Percentiles rank a stretch among this genome's conserved stretches.
Conservation (phyloP, 1,140 invertebrate species). For the Drepana arcuata region DNA sequence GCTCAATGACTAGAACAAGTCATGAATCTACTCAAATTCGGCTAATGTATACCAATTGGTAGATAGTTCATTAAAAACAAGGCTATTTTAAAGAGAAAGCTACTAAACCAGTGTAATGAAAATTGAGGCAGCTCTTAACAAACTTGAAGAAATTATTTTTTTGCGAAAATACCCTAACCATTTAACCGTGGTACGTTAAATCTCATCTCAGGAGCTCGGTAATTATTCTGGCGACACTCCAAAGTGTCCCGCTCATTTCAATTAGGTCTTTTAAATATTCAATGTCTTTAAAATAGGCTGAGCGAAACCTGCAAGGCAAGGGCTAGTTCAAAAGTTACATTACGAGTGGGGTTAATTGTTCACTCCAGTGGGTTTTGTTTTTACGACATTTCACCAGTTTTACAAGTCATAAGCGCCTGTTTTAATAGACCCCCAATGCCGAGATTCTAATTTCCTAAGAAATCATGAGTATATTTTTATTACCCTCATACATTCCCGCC, state of each 20-base stretch:
- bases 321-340: slow-evolving; percentile 53
- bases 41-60: no score
- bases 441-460: no score
- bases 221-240: slow-evolving; percentile 68
- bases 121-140: no score
- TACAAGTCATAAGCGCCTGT: slow-evolving; percentile 24
- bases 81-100: no score
- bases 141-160: slow-evolving; percentile 5
- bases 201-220: slow-evolving; percentile 65
- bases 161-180: slow-evolving; percentile 43
- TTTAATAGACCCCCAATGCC: no score
- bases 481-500: no score
- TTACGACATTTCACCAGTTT: slow-evolving; percentile 30
- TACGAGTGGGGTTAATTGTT: slow-evolving; percentile 59
- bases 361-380: slow-evolving; percentile 43
- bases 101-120: no score
- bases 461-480: no score
- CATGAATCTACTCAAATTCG: no score
- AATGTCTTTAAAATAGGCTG: slow-evolving; percentile 70
- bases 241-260: slow-evolving; percentile 69
- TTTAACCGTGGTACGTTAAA: slow-evolving; percentile 64
- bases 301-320: slow-evolving; percentile 33
- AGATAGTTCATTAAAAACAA: no score
- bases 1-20: no score
- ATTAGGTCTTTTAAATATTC: slow-evolving; percentile 71